These are phyloP conservation scores for Patella ulyssiponensis DNA, from an alignment of 2,888 invertebrate species.

Conservation along the genomic window DNA sequence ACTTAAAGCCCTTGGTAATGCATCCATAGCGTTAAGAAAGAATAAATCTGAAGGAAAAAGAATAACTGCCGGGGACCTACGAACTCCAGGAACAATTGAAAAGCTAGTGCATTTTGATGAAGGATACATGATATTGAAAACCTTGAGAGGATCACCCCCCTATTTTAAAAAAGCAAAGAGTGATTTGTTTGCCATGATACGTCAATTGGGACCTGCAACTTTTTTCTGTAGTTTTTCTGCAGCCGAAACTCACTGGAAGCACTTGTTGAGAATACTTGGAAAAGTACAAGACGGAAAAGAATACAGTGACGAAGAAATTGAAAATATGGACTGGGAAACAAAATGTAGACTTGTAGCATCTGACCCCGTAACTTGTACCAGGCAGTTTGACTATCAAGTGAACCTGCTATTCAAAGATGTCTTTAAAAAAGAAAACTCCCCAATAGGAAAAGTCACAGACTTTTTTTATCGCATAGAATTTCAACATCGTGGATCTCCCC, in stretches of 20 bases:
- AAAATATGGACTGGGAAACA: conserved; percentile 35
- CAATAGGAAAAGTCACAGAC: conserved; percentile 41
- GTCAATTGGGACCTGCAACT: conserved; percentile 42
- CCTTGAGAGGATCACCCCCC: conserved; percentile 21
- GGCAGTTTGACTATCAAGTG: conserved; percentile 48
- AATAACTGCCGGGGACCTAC: background rate
- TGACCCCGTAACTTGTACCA: conserved; percentile 48
- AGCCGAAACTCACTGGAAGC: conserved; percentile 37
- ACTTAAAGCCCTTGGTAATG: background rate
- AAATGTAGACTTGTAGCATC: conserved; percentile 39
- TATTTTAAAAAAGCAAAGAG: conserved; percentile 18
- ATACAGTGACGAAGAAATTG: conserved; percentile 25
- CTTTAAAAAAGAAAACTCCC: conserved; percentile 27
- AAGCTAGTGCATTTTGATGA: conserved; percentile 10
- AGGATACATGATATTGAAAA: conserved; percentile 31
- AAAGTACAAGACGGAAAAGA: conserved; percentile 30
- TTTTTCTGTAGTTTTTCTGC: conserved; percentile 40
- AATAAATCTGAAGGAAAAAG: background rate
- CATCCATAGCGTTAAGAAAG: background rate
- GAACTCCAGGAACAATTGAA: background rate
- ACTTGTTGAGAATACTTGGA: background rate
- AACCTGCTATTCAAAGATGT: conserved; percentile 33
- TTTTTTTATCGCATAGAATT: conserved; percentile 47
- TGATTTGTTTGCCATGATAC: conserved; percentile 41
- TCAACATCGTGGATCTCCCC: conserved; percentile 50